Conservation (phyloP, 2,888 invertebrate species). For the Drosophila planitibia region DNA sequence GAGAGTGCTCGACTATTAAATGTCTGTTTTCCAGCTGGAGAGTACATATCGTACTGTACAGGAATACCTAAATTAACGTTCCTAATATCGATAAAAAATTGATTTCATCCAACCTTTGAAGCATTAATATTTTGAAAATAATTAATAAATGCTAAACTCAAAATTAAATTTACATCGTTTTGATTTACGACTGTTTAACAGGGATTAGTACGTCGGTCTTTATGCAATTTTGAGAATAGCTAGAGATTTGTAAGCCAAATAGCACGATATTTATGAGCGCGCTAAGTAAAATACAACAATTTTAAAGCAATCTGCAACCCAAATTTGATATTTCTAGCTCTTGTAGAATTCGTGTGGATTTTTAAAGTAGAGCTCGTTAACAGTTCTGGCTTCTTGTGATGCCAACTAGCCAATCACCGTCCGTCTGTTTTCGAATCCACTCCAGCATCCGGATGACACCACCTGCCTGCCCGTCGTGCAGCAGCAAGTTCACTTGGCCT, state of each 20-base stretch:
- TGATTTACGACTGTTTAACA: background rate
- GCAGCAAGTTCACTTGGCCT: slow-evolving; percentile 54
- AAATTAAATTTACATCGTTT: background rate
- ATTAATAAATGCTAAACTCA: background rate
- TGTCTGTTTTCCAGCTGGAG: background rate
- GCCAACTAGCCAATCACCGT: background rate
- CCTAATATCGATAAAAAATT: background rate
- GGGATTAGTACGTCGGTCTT: background rate
- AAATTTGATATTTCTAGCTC: slow-evolving; percentile 33
- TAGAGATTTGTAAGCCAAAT: slow-evolving; percentile 10
- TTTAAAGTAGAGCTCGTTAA: slow-evolving; percentile 49
- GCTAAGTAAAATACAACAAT: slow-evolving; percentile 13
- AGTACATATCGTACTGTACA: background rate
- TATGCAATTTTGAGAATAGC: slow-evolving; percentile 3
- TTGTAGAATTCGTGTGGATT: slow-evolving; percentile 6
- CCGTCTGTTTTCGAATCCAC: background rate
- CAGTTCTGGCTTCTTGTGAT: slow-evolving; percentile 9
- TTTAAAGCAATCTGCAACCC: slow-evolving; percentile 50
- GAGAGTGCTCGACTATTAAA: slow-evolving; percentile 23
- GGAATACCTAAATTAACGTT: background rate
- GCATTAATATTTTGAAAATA: background rate
- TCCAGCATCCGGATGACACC: slow-evolving; percentile 1
- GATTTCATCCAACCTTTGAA: background rate
- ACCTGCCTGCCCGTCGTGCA: slow-evolving; percentile 23
- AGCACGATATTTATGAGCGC: slow-evolving; percentile 37